Conservation (phyloP, 2,113 vertebrate species). For the Polypterus senegalus region DNA sequence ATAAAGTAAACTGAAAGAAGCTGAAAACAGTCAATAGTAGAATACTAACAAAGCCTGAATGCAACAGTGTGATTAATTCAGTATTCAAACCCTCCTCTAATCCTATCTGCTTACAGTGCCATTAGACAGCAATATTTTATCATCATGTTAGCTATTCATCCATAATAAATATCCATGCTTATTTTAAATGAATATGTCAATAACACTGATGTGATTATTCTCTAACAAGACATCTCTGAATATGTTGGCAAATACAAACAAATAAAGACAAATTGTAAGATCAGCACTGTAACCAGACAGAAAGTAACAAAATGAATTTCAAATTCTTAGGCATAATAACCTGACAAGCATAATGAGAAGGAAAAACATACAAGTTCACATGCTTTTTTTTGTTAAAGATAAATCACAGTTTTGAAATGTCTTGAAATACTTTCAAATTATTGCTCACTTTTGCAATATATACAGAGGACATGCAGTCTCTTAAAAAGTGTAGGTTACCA, state of each 20-base stretch:
- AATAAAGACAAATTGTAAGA: conserved; percentile 4
- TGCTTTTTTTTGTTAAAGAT: too few species aligned
- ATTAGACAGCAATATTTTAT: not conserved
- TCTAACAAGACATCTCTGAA: not conserved
- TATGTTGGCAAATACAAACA: conserved; percentile 5
- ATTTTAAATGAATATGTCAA: conserved; percentile 2
- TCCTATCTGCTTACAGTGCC: not conserved
- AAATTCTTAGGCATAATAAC: conserved; percentile 1
- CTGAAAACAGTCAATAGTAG: too few species aligned
- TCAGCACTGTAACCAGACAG: not conserved
- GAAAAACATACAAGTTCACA: not conserved
- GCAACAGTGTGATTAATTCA: not conserved
- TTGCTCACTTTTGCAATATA: not conserved
- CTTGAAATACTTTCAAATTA: too few species aligned
- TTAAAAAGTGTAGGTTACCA: too few species aligned
- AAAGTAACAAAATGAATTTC: conserved; percentile 4
- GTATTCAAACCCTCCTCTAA: not conserved
- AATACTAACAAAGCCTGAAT: too few species aligned
- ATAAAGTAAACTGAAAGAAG: too few species aligned
- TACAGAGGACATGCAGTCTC: not conserved
- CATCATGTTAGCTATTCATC: conserved; percentile 1
- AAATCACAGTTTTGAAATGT: too few species aligned
- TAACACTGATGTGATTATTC: not conserved
- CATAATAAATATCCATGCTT: conserved; percentile 3
- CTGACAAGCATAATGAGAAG: not conserved